Evolutionary conservation across 1,140 invertebrate genomes (phyloP).

Genomic region (Hypothenemus hampei): DNA sequence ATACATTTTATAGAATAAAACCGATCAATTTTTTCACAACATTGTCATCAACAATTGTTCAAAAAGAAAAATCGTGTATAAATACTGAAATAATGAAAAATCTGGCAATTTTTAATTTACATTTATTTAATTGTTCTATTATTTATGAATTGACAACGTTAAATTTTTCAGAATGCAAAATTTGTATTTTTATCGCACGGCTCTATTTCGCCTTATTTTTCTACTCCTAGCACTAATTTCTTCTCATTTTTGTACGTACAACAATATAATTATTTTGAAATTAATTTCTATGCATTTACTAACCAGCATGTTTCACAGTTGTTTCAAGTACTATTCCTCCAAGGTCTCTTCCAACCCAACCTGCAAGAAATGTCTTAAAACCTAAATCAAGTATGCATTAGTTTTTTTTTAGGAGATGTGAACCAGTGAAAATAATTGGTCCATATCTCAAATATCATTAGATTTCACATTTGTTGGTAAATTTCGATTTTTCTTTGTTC

Average conservation of each 20-base stretch:
- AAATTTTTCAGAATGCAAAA: conserved; percentile 18
- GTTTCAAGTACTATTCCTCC: conserved; percentile 31
- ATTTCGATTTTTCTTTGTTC: conserved; percentile 39
- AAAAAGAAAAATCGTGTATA: no score
- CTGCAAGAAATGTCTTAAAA: conserved; percentile 44
- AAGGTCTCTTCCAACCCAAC: conserved; percentile 39
- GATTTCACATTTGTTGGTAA: neutral
- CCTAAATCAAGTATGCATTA: conserved; percentile 46
- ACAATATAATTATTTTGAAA: neutral
- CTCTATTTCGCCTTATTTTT: conserved; percentile 1
- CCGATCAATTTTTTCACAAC: no score
- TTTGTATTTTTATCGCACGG: conserved; percentile 17
- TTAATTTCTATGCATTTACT: conserved; percentile 12
- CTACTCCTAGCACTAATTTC: neutral
- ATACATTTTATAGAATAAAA: no score
- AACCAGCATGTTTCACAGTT: conserved; percentile 30
- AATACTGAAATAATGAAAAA: no score
- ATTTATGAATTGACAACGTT: no score
- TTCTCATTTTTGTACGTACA: neutral
- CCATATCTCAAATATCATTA: neutral
- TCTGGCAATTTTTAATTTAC: no score
- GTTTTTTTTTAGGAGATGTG: no score
- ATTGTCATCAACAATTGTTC: no score
- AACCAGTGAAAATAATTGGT: neutral
- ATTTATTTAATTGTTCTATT: no score